Conservation (phyloP, 2,797 vertebrate genomes). For the Sebastes umbrosus region DNA sequence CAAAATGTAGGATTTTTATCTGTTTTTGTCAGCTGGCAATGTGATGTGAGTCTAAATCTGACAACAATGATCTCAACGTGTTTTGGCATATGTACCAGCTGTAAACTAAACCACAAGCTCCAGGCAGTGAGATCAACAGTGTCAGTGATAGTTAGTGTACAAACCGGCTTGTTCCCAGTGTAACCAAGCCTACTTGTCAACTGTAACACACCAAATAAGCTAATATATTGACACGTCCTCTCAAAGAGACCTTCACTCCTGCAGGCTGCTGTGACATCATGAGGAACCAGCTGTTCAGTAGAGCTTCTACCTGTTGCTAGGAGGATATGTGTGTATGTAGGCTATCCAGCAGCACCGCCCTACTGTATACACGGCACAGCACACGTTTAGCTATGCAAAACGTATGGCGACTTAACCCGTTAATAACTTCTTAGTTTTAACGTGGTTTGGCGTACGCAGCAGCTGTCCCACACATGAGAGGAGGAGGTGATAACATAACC, state of each 20-base stretch:
- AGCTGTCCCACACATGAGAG: background rate
- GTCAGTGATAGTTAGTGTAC: background rate
- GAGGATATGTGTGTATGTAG: background rate
- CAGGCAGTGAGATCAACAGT: background rate
- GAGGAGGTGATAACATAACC: background rate
- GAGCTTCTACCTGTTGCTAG: constrained; percentile 70
- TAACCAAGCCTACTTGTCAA: background rate
- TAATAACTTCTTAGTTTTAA: background rate
- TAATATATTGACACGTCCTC: background rate
- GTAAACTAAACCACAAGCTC: background rate
- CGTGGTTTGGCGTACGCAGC: background rate
- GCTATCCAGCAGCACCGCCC: constrained; percentile 34
- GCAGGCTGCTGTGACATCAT: background rate
- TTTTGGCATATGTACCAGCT: background rate
- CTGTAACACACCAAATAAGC: background rate
- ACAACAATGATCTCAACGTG: background rate
- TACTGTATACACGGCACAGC: background rate
- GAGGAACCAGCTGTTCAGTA: constrained; percentile 11
- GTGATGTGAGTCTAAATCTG: background rate
- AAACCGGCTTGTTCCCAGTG: background rate
- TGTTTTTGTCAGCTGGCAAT: background rate
- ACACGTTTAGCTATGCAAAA: background rate
- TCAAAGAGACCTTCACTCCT: background rate
- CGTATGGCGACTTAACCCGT: background rate
- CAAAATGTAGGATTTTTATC: background rate